Percentiles rank a stretch among this genome's conserved stretches.
Evolutionary conservation across 2,797 vertebrate genomes (phyloP).

Genomic region (Poecilia gillii): DNA sequence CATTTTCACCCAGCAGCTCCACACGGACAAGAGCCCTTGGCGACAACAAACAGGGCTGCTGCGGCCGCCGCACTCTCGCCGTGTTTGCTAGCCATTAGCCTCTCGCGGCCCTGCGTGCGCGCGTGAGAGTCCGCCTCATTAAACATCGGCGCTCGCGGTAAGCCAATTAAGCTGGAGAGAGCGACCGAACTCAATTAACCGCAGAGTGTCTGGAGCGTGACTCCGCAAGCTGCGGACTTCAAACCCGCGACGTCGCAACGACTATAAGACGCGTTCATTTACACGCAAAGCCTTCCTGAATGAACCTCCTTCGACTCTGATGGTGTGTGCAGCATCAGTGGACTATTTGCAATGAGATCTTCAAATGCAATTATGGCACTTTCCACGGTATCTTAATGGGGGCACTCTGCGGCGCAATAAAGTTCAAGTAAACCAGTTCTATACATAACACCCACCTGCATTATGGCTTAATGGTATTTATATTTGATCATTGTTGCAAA

Average conservation of each 20-base stretch:
- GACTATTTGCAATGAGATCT: conserved; percentile 72
- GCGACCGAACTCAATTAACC: conserved; percentile 89
- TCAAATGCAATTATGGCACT: conserved; percentile 77
- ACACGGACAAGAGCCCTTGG: conserved; percentile 31
- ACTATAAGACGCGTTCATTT: not conserved
- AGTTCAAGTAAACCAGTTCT: conserved; percentile 78
- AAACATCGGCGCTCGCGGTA: conserved; percentile 88
- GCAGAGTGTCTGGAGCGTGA: conserved; percentile 56
- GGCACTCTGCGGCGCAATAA: conserved; percentile 82
- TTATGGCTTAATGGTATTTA: conserved; percentile 79
- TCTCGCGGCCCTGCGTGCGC: conserved; percentile 63
- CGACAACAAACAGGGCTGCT: conserved; percentile 61
- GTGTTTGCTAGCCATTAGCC: conserved; percentile 88
- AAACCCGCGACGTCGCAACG: not conserved
- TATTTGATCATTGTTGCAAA: conserved; percentile 77
- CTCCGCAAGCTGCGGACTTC: not conserved
- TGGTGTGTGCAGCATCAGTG: conserved; percentile 30
- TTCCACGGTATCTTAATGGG: conserved; percentile 81
- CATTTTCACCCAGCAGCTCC: conserved; percentile 67
- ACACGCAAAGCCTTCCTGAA: not conserved
- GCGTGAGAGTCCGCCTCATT: conserved; percentile 86
- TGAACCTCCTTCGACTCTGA: not conserved
- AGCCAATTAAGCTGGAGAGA: conserved; percentile 93
- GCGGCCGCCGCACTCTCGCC: conserved; percentile 62
- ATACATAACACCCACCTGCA: conserved; percentile 64